A percentile compares a stretch with the other conserved stretches of the same genome.
Conservation (phyloP, 2,797 vertebrate genomes). For the Falco cherrug region DNA sequence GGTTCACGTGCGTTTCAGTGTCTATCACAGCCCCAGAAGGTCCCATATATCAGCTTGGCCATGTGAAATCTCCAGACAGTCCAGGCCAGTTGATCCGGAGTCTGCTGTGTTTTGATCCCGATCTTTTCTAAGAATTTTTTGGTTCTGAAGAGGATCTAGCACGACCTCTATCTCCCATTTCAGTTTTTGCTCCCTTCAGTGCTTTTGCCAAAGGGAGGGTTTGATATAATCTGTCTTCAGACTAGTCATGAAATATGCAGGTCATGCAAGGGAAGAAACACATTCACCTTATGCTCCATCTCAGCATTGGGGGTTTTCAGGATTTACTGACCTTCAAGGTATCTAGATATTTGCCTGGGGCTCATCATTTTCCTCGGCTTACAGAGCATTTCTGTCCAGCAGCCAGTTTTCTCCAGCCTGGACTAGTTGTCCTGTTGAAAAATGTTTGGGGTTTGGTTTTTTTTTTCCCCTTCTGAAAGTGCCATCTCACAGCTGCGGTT, state of each 20-base stretch:
- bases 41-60: neutral
- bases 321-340: neutral
- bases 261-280: neutral
- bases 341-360: neutral
- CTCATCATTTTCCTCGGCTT: neutral
- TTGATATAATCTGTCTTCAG: neutral
- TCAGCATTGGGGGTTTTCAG: neutral
- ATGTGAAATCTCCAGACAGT: neutral
- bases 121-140: neutral
- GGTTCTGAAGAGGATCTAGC: neutral
- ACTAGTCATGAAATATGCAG: neutral
- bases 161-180: neutral
- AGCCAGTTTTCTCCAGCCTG: neutral
- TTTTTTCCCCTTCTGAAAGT: neutral
- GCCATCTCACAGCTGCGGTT: neutral
- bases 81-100: neutral
- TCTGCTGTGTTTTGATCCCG: neutral
- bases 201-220: neutral
- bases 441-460: neutral
- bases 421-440: neutral
- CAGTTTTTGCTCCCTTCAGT: neutral
- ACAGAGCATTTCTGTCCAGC: neutral
- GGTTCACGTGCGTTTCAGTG: rapidly evolving
- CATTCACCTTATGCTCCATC: neutral
- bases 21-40: neutral